Percentiles rank a stretch among this genome's conserved stretches.
Evolutionary conservation across 2,888 invertebrate genomes (phyloP).

Genomic region (Drosophila cognata): DNA sequence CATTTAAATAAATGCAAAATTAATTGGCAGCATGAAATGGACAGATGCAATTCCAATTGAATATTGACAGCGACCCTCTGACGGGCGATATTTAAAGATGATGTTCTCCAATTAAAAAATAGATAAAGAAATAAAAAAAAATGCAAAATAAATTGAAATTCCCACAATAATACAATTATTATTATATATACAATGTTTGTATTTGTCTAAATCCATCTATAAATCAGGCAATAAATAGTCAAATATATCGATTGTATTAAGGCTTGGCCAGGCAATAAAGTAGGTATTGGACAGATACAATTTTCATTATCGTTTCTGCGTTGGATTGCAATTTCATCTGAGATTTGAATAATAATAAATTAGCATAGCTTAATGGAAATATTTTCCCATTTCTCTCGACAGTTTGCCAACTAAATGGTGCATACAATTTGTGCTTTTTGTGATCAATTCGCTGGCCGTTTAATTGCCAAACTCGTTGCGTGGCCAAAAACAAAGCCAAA

Average conservation of each 20-base stretch:
- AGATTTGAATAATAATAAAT: slow-evolving; percentile 74
- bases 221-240: background rate
- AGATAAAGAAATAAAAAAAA: background rate
- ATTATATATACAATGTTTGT: background rate
- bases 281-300: background rate
- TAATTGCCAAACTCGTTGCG: slow-evolving; percentile 57
- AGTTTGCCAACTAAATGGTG: slow-evolving; percentile 41
- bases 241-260: background rate
- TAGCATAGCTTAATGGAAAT: slow-evolving; percentile 35
- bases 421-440: slow-evolving; percentile 50
- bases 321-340: slow-evolving; percentile 21
- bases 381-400: slow-evolving; percentile 32
- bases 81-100: background rate
- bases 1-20: slow-evolving; percentile 69
- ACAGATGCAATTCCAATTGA: slow-evolving; percentile 4
- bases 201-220: background rate
- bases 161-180: background rate
- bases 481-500: slow-evolving; percentile 15
- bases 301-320: slow-evolving; percentile 6
- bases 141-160: background rate
- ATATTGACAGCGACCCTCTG: background rate
- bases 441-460: slow-evolving; percentile 66
- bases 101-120: background rate
- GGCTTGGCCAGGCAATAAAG: slow-evolving; percentile 4
- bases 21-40: slow-evolving; percentile 52